Conservation (phyloP, 2,113 vertebrate species). For the Capreolus pygargus region DNA sequence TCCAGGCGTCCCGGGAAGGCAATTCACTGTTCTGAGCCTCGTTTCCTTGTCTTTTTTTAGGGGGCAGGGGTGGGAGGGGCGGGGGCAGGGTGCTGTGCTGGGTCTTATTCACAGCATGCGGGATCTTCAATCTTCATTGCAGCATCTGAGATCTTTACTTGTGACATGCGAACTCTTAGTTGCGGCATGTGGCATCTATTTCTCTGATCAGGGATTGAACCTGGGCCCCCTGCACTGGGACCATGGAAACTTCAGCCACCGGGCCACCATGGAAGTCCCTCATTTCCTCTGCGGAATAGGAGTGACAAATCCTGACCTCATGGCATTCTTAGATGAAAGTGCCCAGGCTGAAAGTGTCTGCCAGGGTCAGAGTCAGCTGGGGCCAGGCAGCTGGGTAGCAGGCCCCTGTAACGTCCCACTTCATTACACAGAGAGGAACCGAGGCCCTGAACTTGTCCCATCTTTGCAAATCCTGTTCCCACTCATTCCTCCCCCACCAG, state of each 20-base stretch:
- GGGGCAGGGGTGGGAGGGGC: too few relatives aligned
- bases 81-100: background rate
- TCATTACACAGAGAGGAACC: background rate
- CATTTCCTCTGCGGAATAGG: background rate
- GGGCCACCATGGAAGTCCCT: background rate
- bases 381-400: background rate
- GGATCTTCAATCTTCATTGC: background rate
- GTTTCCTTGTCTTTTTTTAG: background rate
- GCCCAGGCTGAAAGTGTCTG: background rate
- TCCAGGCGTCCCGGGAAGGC: background rate
- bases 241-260: rapidly evolving
- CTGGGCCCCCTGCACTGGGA: background rate
- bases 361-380: background rate
- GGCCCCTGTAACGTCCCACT: background rate
- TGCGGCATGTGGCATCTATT: background rate
- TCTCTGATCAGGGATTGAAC: background rate
- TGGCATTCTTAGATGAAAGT: background rate
- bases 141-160: background rate
- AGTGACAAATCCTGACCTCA: background rate
- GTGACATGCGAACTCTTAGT: background rate
- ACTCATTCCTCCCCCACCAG: background rate
- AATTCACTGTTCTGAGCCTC: background rate
- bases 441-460: rapidly evolving
- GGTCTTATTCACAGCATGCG: background rate
- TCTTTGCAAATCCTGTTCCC: background rate